Evolutionary conservation across 2,113 vertebrate species (phyloP).

Genomic region (Myotis davidii): DNA sequence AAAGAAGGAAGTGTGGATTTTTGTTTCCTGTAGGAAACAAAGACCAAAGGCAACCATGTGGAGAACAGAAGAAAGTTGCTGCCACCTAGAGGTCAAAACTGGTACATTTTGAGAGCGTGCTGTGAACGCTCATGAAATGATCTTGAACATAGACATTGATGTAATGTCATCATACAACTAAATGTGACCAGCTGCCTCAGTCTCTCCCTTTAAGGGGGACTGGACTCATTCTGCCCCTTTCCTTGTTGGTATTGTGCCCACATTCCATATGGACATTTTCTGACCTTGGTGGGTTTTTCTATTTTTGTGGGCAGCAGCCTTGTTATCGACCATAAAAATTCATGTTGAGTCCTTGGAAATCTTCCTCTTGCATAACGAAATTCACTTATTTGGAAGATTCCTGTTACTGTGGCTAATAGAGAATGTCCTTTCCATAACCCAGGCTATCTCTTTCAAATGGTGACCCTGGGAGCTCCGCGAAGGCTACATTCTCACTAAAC

Average conservation of each 20-base stretch:
- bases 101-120: background rate
- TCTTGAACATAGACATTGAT: background rate
- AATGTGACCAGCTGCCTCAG: background rate
- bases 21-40: slow-evolving; percentile 79
- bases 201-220: background rate
- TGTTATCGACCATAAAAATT: background rate
- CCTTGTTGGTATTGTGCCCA: rapidly evolving
- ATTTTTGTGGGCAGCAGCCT: background rate
- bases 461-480: too few species aligned
- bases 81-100: slow-evolving; percentile 83
- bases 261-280: background rate
- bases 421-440: background rate
- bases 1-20: slow-evolving; percentile 74
- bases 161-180: background rate
- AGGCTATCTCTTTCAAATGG: background rate
- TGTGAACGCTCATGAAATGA: background rate
- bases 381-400: background rate
- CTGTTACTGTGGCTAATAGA: background rate
- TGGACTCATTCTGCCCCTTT: background rate
- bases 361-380: background rate
- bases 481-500: background rate
- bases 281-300: background rate
- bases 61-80: slow-evolving; percentile 77
- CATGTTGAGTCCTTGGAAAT: background rate
- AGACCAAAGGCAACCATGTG: slow-evolving; percentile 64